Percentiles rank a stretch among this genome's conserved stretches.
These are phyloP conservation scores for Noctilio leporinus DNA, from an alignment of 2,113 vertebrate genomes.

Conservation along the genomic window DNA sequence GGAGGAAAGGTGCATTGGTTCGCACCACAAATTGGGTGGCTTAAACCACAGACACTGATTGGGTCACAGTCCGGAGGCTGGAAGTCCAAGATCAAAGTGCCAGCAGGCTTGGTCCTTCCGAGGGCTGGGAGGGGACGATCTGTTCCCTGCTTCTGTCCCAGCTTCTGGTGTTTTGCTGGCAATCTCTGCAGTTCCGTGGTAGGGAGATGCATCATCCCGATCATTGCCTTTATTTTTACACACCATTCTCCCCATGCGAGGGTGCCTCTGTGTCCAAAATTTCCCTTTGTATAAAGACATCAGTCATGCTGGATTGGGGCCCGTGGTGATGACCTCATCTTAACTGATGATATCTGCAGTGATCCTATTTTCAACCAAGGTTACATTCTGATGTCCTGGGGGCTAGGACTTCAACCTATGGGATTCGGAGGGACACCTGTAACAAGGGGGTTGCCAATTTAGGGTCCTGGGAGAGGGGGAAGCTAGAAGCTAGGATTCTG, in stretches of 20 bases:
- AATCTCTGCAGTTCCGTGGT: not conserved
- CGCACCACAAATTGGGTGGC: not conserved
- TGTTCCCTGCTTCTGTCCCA: not conserved
- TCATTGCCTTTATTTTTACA: not conserved
- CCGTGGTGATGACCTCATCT: not conserved
- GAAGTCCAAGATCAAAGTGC: not conserved
- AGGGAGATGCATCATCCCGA: not conserved
- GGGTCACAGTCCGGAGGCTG: not conserved
- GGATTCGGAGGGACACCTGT: not conserved
- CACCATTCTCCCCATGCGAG: accelerated
- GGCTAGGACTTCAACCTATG: not conserved
- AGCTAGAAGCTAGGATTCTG: not conserved
- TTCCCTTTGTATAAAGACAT: not conserved
- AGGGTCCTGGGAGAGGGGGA: not conserved
- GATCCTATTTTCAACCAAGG: not conserved
- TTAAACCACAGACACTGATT: not conserved
- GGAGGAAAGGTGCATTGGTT: not conserved
- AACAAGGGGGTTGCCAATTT: not conserved
- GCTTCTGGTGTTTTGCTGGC: not conserved
- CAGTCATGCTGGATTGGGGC: not conserved
- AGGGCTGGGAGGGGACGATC: not conserved
- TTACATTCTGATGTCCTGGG: not conserved
- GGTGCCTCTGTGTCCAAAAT: not conserved
- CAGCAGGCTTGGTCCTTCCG: not conserved
- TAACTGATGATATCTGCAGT: not conserved